These are phyloP conservation scores for Drosophila kohkoa DNA, from an alignment of 1,140 invertebrate genomes.

Conservation along the genomic window DNA sequence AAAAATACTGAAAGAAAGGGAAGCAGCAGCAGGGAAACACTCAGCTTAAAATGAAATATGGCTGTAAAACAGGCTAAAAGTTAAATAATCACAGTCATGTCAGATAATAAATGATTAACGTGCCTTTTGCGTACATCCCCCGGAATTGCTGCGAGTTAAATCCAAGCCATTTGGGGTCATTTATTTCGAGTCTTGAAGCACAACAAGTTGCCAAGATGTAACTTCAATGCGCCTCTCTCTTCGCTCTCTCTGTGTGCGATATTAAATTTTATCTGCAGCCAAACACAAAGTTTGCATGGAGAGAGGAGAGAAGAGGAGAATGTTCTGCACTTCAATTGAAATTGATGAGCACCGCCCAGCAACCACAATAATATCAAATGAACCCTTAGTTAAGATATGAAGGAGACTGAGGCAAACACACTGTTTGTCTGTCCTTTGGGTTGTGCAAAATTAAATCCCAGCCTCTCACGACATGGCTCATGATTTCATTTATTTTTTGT, in stretches of 20 bases:
- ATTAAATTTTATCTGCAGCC: slow-evolving; percentile 25
- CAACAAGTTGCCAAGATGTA: slow-evolving; percentile 10
- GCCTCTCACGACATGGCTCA: no score
- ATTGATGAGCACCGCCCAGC: slow-evolving; percentile 29
- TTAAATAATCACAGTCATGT: slow-evolving; percentile 80
- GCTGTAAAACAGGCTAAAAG: slow-evolving; percentile 56
- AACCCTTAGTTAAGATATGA: slow-evolving; percentile 10
- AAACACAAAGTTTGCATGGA: not conserved
- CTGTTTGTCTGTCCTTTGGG: not conserved
- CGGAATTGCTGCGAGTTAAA: slow-evolving; percentile 6
- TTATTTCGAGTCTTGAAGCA: slow-evolving; percentile 51
- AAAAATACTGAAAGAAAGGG: not conserved
- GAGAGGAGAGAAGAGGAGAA: not conserved
- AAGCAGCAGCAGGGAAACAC: slow-evolving; percentile 5
- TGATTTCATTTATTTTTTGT: no score
- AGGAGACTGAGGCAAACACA: not conserved
- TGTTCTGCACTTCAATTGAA: slow-evolving; percentile 24
- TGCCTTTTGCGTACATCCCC: slow-evolving; percentile 24
- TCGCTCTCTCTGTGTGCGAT: not conserved
- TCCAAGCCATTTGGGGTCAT: slow-evolving; percentile 57
- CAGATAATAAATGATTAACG: slow-evolving; percentile 83
- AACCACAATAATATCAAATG: slow-evolving; percentile 15
- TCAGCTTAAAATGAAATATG: slow-evolving; percentile 69
- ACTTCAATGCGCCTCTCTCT: slow-evolving; percentile 23
- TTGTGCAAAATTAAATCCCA: slow-evolving; percentile 1